A percentile compares a stretch with the other conserved stretches of the same genome.
These are phyloP conservation scores for Ditula angustiorana DNA, from an alignment of 2,888 invertebrate species.

Conservation along the genomic window DNA sequence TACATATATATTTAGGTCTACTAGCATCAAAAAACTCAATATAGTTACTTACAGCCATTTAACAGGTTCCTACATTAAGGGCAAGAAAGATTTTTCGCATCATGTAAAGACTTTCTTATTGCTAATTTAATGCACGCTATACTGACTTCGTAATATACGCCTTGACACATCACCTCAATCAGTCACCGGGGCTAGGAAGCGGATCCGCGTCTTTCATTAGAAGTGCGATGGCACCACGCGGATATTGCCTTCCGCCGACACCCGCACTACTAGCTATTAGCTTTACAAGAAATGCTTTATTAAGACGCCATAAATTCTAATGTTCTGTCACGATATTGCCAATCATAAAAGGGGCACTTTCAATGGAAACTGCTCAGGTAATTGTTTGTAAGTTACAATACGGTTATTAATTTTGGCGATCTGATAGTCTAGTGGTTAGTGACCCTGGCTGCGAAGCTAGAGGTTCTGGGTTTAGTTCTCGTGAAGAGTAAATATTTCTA, in stretches of 20 bases:
- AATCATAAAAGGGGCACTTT: background rate
- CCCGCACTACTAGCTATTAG: constrained; percentile 41
- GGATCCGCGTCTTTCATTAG: constrained; percentile 57
- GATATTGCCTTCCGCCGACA: constrained; percentile 62
- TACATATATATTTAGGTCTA: too few species aligned
- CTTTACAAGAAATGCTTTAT: constrained; percentile 27
- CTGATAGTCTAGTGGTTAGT: too few species aligned
- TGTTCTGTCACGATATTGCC: constrained; percentile 17
- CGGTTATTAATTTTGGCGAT: too few species aligned
- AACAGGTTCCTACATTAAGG: too few species aligned
- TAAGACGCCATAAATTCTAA: constrained; percentile 28
- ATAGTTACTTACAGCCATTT: too few species aligned
- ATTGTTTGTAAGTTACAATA: background rate
- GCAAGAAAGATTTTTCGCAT: background rate
- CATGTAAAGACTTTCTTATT: background rate
- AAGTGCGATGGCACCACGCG: constrained; percentile 49
- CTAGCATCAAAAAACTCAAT: too few species aligned
- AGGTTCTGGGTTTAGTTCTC: too few species aligned
- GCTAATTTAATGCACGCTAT: background rate
- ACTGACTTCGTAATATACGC: constrained; percentile 1
- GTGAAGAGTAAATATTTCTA: too few species aligned
- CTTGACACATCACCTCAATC: constrained; percentile 41
- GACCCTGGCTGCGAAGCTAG: too few species aligned
- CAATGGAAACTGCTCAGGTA: background rate
- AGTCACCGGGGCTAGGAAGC: constrained; percentile 50